Conservation (phyloP, 2,797 vertebrate species). For the Chelonia mydas region DNA sequence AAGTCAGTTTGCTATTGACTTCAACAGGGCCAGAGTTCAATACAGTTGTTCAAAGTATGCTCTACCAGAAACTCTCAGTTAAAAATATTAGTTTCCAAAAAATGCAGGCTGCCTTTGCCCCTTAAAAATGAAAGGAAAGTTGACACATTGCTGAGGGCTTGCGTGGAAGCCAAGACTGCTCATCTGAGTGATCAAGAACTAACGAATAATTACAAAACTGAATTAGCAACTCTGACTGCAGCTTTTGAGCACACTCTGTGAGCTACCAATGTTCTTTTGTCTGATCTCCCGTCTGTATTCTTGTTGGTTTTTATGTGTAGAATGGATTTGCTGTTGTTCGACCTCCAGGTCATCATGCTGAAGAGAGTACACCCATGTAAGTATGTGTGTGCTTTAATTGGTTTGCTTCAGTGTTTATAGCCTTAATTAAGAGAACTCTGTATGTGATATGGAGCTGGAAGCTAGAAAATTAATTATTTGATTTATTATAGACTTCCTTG, state of each 20-base stretch:
- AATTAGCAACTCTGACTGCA: neutral
- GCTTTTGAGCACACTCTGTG: neutral
- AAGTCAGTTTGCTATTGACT: neutral
- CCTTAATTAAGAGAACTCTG: neutral
- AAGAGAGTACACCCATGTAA: constrained; percentile 98
- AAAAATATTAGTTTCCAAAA: neutral
- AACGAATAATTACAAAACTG: neutral
- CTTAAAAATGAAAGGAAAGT: fast-evolving
- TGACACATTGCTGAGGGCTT: fast-evolving
- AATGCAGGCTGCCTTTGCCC: neutral
- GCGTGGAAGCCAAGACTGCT: neutral
- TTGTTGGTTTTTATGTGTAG: constrained; percentile 70
- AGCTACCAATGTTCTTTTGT: neutral
- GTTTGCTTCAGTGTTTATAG: fast-evolving
- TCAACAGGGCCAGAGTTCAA: neutral
- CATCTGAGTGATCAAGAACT: neutral
- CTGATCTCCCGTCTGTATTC: neutral
- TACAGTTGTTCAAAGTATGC: neutral
- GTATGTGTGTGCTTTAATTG: constrained; percentile 55
- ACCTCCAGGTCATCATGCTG: constrained; percentile 95
- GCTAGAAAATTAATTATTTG: neutral
- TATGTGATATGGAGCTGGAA: neutral
- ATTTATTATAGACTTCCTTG: neutral
- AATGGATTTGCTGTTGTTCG: constrained; percentile 97
- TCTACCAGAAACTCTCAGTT: neutral